Base-by-base conservation (phyloP, 2,113 vertebrate genomes). In the Cephalopterus ornatus region DNA sequence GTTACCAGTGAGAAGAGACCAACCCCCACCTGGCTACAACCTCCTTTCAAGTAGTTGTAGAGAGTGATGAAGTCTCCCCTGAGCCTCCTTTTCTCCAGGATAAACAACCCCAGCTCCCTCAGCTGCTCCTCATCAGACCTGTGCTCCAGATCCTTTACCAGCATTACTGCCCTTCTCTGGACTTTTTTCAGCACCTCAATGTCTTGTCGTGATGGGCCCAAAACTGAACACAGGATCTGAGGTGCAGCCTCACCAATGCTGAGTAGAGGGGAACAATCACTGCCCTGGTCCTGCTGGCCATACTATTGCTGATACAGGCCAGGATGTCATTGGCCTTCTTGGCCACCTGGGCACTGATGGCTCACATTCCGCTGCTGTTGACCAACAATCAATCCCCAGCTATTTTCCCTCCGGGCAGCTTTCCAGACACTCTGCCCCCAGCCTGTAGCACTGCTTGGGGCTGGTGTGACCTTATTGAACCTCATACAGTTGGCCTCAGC, bases 351-450 rank as follows among this genome's bases (percentile, higher is more conserved):
- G 28, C 49, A 75, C 47, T 61, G 0, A 4, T 49, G 23, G 4
- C 1, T n/a, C 37, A 39, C 2, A 13, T 23, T 63, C 62, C 76
- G 28, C 12, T 2, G 2, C 35, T 63, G 20, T 10, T 0, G 0
- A 6, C 9, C 35, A 81, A 14, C 55, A 67, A n/a, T n/a, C n/a
- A n/a, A n/a, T 0, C 1, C 5, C 14, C 8, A 70, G 33, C 17
- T 6, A 9, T 7, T 41, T 65, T 52, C 46, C 35, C 1, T 0
- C 4, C 1, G 1, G 6, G 2, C 4, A 82, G 28, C 2, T 88
- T 71, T 4, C 18, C 33, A 82, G 35, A 0, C 59, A 16, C 18
- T 42, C 47, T 55, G 6, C 2, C 18, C 17, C 11, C 47, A 20
- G 3, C 11, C 70, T 65, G 17, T 4, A 12, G 63, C 2, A 2